These are phyloP conservation scores for Scalopus aquaticus DNA, from an alignment of 2,113 vertebrate genomes.

Conservation along the genomic window DNA sequence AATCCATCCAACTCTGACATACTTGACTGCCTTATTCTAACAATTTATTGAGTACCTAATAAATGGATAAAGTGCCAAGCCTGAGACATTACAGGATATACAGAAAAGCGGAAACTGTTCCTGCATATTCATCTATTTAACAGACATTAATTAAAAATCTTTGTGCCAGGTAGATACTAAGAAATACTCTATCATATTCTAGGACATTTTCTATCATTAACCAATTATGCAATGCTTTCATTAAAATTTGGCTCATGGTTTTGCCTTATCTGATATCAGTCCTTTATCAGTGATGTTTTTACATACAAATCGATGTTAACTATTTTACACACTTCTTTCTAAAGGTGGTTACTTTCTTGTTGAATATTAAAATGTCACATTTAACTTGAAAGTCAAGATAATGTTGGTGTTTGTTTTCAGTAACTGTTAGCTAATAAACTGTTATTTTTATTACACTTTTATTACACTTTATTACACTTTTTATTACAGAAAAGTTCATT, in stretches of 20 bases:
- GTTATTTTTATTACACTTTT: too few relatives aligned
- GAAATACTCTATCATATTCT: neutral
- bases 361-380: slow-evolving; percentile 1
- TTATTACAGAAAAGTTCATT: slow-evolving; percentile 26
- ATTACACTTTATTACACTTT: too few relatives aligned
- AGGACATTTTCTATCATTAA: neutral
- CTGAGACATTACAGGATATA: neutral
- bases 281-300: neutral
- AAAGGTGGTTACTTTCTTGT: slow-evolving; percentile 22
- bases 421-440: slow-evolving; percentile 22
- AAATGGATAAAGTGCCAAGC: neutral
- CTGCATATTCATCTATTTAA: slow-evolving; percentile 18
- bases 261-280: neutral
- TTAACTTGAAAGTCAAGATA: slow-evolving; percentile 26
- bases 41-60: neutral
- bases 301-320: neutral
- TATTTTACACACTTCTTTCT: slow-evolving; percentile 12
- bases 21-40: neutral
- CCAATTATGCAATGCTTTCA: neutral
- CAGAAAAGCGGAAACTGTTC: neutral
- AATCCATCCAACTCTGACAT: neutral
- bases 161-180: neutral
- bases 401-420: neutral
- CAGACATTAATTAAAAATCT: neutral
- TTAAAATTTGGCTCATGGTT: neutral